A percentile compares a stretch with the other conserved stretches of the same genome.
phyloP scores from a whole-genome alignment of 1,140 invertebrate genomes.

The Acyrthosiphon pisum region DNA sequence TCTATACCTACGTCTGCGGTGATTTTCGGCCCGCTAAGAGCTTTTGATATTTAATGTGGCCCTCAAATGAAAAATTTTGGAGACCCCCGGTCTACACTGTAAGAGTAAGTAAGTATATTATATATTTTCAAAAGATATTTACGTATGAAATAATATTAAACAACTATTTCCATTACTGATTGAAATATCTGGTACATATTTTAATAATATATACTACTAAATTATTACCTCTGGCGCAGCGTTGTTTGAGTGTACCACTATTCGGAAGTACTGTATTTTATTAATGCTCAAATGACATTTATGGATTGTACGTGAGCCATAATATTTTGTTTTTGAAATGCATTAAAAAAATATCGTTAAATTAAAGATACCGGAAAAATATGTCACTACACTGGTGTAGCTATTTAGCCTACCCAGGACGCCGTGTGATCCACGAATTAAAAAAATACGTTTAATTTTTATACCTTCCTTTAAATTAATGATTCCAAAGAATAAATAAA shows the following conservation, averaged over 20 bases:
- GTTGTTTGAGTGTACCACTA: background rate
- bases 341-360: background rate
- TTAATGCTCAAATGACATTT: background rate
- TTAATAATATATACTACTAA: background rate
- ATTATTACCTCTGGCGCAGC: background rate
- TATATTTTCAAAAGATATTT: background rate
- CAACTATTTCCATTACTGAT: background rate
- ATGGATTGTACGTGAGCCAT: background rate
- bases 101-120: background rate
- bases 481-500: too few species aligned
- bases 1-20: too few species aligned
- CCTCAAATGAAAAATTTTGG: too few species aligned
- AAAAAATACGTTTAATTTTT: background rate
- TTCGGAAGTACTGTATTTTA: background rate
- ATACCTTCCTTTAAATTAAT: background rate
- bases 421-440: background rate
- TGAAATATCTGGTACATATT: background rate
- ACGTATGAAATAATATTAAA: background rate
- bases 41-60: too few species aligned
- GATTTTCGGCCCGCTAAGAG: too few species aligned
- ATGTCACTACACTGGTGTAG: background rate
- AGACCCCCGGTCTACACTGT: too few species aligned
- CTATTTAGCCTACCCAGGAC: background rate
- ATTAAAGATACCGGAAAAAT: background rate
- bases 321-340: background rate